A percentile compares a stretch with the other conserved stretches of the same genome.
These are phyloP conservation scores for Eunapius fragilis DNA, from an alignment of 37 sponge, comb jelly and placozoan species.

Conservation along the genomic window DNA sequence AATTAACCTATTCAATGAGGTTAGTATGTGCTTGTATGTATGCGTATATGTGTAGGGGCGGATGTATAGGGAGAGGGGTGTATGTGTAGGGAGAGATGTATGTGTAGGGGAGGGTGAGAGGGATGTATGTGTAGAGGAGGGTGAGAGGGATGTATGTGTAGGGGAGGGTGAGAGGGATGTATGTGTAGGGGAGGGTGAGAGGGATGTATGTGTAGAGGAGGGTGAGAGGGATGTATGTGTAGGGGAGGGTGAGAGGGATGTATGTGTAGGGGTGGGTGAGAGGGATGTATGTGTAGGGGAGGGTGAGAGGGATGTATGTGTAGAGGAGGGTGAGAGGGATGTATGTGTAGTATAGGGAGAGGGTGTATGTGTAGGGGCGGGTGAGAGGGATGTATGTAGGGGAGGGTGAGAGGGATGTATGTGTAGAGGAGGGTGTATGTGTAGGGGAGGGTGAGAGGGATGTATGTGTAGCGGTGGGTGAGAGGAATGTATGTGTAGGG, in stretches of 20 bases:
- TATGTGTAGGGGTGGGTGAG: not conserved
- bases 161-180: not conserved
- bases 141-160: not conserved
- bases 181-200: not conserved
- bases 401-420: not conserved
- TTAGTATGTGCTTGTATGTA: not conserved
- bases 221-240: not conserved
- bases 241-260: not conserved
- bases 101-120: no score
- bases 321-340: no score
- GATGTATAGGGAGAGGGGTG: not conserved
- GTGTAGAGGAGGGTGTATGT: not conserved
- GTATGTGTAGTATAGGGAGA: no score
- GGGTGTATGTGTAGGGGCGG: no score
- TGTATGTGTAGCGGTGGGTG: not conserved
- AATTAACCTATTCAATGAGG: conserved; percentile 15
- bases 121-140: not conserved
- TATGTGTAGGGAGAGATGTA: not conserved
- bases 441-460: not conserved
- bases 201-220: no score
- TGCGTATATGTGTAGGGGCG: not conserved
- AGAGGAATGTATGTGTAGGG: not conserved
- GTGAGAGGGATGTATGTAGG: no score
- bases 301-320: not conserved
- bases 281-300: not conserved